Percentiles rank a stretch among this genome's conserved stretches.
Conservation (phyloP, 30 jellyfish, hydroid and myxozoan genomes). For the Nemopilema nomurai region DNA sequence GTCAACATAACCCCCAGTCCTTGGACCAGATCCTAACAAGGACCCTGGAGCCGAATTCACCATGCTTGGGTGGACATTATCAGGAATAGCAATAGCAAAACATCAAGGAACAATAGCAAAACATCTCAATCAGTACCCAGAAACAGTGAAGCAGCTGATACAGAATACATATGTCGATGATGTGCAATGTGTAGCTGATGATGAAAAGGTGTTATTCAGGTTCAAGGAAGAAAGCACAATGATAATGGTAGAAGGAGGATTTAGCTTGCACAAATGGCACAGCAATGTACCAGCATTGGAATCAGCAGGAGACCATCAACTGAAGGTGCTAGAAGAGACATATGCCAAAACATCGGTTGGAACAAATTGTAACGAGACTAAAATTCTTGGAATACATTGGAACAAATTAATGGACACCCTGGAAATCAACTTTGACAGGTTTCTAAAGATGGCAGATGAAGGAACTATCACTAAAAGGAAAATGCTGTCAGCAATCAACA, state of each 20-base stretch:
- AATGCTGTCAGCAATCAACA: no score
- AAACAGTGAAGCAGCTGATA: conserved; percentile 15
- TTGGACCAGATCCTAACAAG: conserved; percentile 52
- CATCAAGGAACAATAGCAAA: no score
- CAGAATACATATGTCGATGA: conserved; percentile 19
- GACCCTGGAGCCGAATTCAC: conserved; percentile 72
- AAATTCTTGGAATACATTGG: conserved; percentile 33
- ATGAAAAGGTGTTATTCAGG: neutral
- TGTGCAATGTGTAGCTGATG: conserved; percentile 28
- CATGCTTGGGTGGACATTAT: conserved; percentile 73
- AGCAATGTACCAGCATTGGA: conserved; percentile 3
- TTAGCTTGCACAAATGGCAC: conserved; percentile 49
- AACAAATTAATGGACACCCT: conserved; percentile 28
- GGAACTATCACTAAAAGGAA: no score
- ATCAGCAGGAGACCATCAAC: no score
- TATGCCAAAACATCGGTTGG: conserved; percentile 28
- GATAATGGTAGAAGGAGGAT: conserved; percentile 34
- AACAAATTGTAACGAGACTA: conserved; percentile 14
- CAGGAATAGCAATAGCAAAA: conserved; percentile 36
- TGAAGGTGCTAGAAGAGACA: conserved; percentile 23
- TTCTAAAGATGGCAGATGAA: no score
- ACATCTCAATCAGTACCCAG: no score
- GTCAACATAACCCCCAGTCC: conserved; percentile 44
- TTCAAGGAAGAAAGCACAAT: conserved; percentile 29
- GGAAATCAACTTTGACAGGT: no score